phyloP scores from a whole-genome alignment of 1,140 invertebrate species.

The Cotesia vestalis region DNA sequence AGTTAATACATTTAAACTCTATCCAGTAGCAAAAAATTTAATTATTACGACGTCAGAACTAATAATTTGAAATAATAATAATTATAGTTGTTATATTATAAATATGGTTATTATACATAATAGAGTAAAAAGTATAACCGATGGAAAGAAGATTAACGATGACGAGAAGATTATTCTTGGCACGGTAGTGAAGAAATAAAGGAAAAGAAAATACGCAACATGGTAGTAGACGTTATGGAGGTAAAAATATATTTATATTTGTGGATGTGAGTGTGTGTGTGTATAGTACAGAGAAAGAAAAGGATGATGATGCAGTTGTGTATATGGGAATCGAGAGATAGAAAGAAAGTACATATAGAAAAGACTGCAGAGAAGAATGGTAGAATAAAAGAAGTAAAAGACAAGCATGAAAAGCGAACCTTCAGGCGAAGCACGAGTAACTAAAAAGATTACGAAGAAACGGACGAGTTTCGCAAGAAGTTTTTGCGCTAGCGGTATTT shows the following conservation, averaged over 20 bases:
- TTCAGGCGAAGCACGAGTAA: slow-evolving; percentile 3
- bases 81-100: no score
- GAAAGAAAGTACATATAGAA: slow-evolving; percentile 2
- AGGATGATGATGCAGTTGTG: not conserved
- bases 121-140: no score
- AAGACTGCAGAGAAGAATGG: slow-evolving; percentile 21
- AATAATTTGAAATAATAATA: no score
- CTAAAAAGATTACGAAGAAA: slow-evolving; percentile 34
- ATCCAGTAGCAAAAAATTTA: no score
- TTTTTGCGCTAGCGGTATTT: slow-evolving; percentile 28
- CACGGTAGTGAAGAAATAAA: slow-evolving; percentile 22
- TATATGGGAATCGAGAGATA: not conserved
- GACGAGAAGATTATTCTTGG: slow-evolving; percentile 31
- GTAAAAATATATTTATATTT: not conserved
- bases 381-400: slow-evolving; percentile 29
- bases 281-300: not conserved
- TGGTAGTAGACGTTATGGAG: not conserved
- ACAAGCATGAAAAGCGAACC: slow-evolving; percentile 28
- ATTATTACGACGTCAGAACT: no score
- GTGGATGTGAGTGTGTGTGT: not conserved
- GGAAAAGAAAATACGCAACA: slow-evolving; percentile 2
- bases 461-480: slow-evolving; percentile 32
- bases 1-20: no score
- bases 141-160: slow-evolving; percentile 15
- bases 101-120: no score